Evolutionary conservation across 92 coral and sea anemone species (phyloP), one percentile per base, ranked within the genome.

Genomic region (Zoanthus sociatus): DNA sequence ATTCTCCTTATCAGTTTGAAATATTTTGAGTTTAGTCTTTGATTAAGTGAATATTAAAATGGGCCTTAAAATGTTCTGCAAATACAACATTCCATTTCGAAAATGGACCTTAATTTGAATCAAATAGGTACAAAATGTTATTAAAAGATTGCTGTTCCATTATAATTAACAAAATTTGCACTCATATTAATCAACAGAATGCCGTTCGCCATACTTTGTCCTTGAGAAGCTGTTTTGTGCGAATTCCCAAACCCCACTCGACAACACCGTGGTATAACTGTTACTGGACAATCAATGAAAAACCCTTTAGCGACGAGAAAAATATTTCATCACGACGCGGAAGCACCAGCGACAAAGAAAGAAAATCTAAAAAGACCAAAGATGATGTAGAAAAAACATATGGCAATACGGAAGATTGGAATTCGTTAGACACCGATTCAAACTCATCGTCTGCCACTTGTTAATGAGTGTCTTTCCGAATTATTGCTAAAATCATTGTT

Each of bases 161-260:
- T 37, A 37, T 37, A 37, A 4, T 37, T 37, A 37, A 37, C 4
- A 37, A 37, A 37, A 3, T 50, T 50, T 7, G 0, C 10, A 5
- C 12, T 50, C 3, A 63, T 55, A 5, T 77, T 60, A 14, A 48
- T 82, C 64, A 15, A 61, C 93, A 95, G 98, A 95, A 95, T 54
- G 98, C 98, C n/a, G 92, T 95, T 63, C 94, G 98, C 30, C 98
- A 95, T 77, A 95, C 98, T 0, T 72, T 95, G n/a, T 95, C 98
- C 1, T 90, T 95, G 69, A 87, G 98, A 63, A 95, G 90, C 68
- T 88, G 96, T 32, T 95, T 95, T 83, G 88, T 93, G 1, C 82
- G 98, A 32, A 86, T 95, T 21, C 90, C 95, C 45, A 92, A 91
- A 70, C 89, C 93, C 18, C 77, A 89, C 54, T 88, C 94, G 0